A percentile compares a stretch with the other conserved stretches of the same genome.
phyloP scores from a whole-genome alignment of 2,888 invertebrate species.

The Acanthosoma haemorrhoidale region DNA sequence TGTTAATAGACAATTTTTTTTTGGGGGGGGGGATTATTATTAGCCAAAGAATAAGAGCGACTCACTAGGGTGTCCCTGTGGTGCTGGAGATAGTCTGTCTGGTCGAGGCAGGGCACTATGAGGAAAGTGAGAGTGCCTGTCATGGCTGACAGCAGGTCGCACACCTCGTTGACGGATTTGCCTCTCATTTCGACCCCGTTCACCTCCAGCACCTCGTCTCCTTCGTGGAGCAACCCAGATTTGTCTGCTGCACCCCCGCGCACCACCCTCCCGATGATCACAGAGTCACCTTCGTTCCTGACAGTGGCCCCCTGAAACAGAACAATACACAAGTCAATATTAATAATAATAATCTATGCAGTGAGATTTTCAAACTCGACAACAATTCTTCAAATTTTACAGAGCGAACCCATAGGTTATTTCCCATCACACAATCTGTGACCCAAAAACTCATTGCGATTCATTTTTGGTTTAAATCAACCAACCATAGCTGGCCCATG shows the following conservation, averaged over 20 bases:
- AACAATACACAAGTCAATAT: too few species aligned
- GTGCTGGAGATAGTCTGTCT: slow-evolving; percentile 34
- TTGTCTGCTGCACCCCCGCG: slow-evolving; percentile 95
- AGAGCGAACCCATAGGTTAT: too few species aligned
- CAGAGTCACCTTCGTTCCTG: slow-evolving; percentile 89
- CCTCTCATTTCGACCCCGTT: slow-evolving; percentile 94
- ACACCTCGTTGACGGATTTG: slow-evolving; percentile 95
- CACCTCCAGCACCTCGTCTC: slow-evolving; percentile 93
- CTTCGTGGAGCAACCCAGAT: slow-evolving; percentile 89
- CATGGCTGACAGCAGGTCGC: slow-evolving; percentile 89
- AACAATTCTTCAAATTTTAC: too few species aligned
- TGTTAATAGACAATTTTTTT: too few species aligned
- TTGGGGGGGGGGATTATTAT: too few species aligned
- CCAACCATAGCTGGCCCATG: too few species aligned
- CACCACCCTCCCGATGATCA: slow-evolving; percentile 93
- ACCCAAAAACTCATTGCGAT: too few species aligned
- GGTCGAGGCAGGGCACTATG: slow-evolving; percentile 68
- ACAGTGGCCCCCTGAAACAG: slow-evolving; percentile 62
- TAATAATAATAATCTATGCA: too few species aligned
- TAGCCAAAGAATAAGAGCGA: too few species aligned
- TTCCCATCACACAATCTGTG: too few species aligned
- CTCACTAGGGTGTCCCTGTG: slow-evolving; percentile 43
- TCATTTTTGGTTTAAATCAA: too few species aligned
- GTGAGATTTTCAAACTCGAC: too few species aligned
- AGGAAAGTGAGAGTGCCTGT: slow-evolving; percentile 86